Conservation (phyloP, 2,113 vertebrate genomes). For the Papio anubis region DNA sequence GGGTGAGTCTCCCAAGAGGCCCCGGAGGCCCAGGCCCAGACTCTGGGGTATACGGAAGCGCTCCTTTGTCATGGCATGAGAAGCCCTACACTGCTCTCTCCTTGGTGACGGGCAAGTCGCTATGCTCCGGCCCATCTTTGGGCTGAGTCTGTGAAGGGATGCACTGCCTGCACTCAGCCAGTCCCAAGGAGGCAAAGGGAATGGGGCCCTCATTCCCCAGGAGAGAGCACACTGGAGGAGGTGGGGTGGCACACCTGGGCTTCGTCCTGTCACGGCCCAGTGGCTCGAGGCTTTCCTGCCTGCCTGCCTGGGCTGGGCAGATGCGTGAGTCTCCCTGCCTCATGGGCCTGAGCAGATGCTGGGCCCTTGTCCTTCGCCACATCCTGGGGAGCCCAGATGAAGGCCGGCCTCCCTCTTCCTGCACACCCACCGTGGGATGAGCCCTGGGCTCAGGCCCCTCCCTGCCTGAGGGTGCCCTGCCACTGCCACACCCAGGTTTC, state of each 20-base stretch:
- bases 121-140: background rate
- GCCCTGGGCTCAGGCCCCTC: background rate
- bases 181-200: background rate
- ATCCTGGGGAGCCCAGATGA: no score
- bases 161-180: background rate
- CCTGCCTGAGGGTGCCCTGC: background rate
- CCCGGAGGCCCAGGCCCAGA: background rate
- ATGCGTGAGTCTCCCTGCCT: background rate
- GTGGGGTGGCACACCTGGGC: background rate
- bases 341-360: rapidly evolving
- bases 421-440: rapidly evolving
- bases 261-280: rapidly evolving
- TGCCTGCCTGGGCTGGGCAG: background rate
- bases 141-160: background rate
- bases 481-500: background rate
- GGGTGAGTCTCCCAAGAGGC: rapidly evolving
- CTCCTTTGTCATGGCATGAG: background rate
- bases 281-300: background rate
- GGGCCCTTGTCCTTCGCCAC: background rate
- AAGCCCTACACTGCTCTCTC: background rate
- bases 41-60: background rate
- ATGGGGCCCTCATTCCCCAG: background rate
- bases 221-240: background rate
- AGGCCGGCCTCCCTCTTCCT: background rate
- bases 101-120: background rate